These are phyloP conservation scores for Brachystomella parvula DNA, from an alignment of 1,140 invertebrate genomes.

Conservation along the genomic window DNA sequence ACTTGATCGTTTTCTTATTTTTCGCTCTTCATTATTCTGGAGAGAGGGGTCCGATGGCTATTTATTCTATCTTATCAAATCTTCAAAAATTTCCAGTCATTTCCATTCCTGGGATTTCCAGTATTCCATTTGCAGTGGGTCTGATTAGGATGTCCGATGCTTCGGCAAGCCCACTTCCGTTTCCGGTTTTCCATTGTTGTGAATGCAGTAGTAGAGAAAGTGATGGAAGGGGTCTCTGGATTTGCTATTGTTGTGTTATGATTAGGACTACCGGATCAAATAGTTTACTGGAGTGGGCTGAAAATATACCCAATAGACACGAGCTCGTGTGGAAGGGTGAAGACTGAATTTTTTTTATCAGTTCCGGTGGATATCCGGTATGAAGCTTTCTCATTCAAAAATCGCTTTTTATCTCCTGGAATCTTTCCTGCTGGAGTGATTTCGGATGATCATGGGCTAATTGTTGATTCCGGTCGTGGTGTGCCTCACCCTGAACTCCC, in stretches of 20 bases:
- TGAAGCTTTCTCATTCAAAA: not conserved
- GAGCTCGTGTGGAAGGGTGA: no score
- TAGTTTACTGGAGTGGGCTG: not conserved
- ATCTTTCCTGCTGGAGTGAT: not conserved
- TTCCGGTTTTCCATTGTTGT: not conserved
- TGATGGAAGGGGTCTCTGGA: not conserved
- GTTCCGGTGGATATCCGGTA: conserved; percentile 1
- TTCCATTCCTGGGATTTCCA: no score
- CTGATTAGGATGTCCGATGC: no score
- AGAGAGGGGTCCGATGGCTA: no score
- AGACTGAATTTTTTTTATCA: no score
- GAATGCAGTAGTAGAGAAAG: not conserved
- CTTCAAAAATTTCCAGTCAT: no score
- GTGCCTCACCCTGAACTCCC: not conserved
- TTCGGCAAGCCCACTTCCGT: conserved; percentile 1
- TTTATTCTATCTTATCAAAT: no score
- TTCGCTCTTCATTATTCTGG: no score
- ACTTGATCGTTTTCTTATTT: no score
- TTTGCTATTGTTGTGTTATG: not conserved
- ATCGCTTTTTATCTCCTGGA: not conserved
- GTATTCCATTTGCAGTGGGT: no score
- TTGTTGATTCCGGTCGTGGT: not conserved
- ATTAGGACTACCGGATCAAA: not conserved
- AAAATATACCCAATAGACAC: no score
- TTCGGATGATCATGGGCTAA: not conserved